These are phyloP conservation scores for Virgularia gustaviana DNA, from an alignment of 92 coral and sea anemone genomes.

Conservation along the genomic window DNA sequence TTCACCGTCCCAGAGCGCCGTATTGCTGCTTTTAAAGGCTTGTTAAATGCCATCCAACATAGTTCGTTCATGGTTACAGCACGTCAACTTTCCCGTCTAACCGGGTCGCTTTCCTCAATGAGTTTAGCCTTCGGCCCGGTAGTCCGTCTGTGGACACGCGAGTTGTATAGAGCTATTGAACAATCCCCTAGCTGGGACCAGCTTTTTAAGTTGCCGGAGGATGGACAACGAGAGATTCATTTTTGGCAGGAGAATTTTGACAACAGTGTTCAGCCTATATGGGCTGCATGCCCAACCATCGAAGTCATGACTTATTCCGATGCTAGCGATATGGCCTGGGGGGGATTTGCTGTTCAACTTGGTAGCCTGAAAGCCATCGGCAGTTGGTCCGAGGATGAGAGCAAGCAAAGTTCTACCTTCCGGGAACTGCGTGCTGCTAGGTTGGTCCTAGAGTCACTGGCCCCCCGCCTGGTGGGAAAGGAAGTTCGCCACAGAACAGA, in stretches of 20 bases:
- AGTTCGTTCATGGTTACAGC: too few relatives aligned
- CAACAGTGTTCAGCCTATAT: slow-evolving; percentile 48
- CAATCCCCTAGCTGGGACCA: slow-evolving; percentile 45
- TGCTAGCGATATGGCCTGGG: slow-evolving; percentile 64
- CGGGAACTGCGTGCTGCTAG: slow-evolving; percentile 48
- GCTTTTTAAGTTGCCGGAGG: slow-evolving; percentile 24
- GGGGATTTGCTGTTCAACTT: slow-evolving; percentile 55
- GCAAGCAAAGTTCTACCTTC: slow-evolving; percentile 48
- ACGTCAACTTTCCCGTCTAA: too few relatives aligned
- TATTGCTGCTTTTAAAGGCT: slow-evolving; percentile 19
- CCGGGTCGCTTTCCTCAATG: too few relatives aligned
- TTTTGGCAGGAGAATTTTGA: slow-evolving; percentile 53
- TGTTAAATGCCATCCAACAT: too few relatives aligned
- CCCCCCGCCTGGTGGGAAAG: slow-evolving; percentile 33
- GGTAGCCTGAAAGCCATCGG: slow-evolving; percentile 49
- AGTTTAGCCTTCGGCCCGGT: slow-evolving; percentile 60
- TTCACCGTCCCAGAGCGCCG: slow-evolving; percentile 53
- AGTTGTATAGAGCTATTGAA: slow-evolving; percentile 37
- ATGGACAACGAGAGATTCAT: slow-evolving; percentile 26
- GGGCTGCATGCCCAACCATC: slow-evolving; percentile 48
- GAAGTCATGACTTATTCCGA: slow-evolving; percentile 56
- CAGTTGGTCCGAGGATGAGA: slow-evolving; percentile 54
- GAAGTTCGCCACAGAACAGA: slow-evolving; percentile 55
- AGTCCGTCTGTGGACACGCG: slow-evolving; percentile 48
- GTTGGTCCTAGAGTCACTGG: slow-evolving; percentile 49